Evolutionary conservation across 1,140 invertebrate genomes (phyloP), one percentile per base, ranked within the genome.

Genomic region (Zaprionus capensis): DNA sequence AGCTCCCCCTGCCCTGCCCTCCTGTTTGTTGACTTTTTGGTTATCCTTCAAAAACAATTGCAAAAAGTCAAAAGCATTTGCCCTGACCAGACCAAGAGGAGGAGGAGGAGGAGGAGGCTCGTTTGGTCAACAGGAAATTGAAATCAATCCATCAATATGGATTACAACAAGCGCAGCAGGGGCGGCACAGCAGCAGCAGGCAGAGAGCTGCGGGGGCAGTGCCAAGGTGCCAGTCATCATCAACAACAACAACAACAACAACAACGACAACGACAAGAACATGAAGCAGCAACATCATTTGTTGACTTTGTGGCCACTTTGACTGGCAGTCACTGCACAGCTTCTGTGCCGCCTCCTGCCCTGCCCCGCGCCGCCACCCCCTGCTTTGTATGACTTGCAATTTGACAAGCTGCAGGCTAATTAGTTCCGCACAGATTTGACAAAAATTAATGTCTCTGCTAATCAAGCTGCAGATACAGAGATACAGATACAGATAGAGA

Each of bases 71-170:
- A 73, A 72, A 22, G 69, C 76, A 67, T 36, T 22, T 26, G 34
- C 41, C 34, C 6, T 17, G 41, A 34, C 31, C 31, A 34, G 6
- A 17, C 41, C 7, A 15, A 3, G 41, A 2, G 15, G 15, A 44
- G 41, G 5, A 17, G 38, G 0, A n/a, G 36, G 4, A n/a, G 38
- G 0, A 41, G 67, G n/a, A 53, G 53, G 20, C 49, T 46, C 63
- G 36, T 41, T 68, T 57, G 69, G 55, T 59, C 73, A 80, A 88
- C 83, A 92, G 91, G 91, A 92, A 92, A 92, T 92, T 92, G 87
- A 92, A 92, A 92, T 92, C 91, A 92, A 92, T 92, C 91, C 91
- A 92, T 92, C 91, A 92, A 91, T 82, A 92, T 91, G 86, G 88
- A 91, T 88, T 88, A 90, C 85, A 88, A 69, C 65, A 57, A 49